These are phyloP conservation scores for Melipona bicolor DNA, from an alignment of 2,888 invertebrate genomes.

Conservation along the genomic window DNA sequence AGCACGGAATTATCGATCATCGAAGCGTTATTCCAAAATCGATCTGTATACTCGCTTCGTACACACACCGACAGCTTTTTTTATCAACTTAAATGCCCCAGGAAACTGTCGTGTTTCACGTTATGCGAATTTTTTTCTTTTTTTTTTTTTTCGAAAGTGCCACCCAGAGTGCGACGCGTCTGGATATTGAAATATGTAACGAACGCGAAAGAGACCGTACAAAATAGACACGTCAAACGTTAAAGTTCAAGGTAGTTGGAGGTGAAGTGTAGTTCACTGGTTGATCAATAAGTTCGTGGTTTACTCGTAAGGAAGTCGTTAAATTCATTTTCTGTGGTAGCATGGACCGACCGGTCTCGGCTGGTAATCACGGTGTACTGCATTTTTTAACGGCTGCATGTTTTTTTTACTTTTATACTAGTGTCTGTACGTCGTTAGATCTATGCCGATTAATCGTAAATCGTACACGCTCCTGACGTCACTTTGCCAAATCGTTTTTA, in stretches of 20 bases:
- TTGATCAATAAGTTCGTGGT: conserved; percentile 68
- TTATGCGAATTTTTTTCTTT: too few relatives aligned
- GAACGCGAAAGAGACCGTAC: conserved; percentile 61
- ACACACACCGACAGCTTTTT: too few relatives aligned
- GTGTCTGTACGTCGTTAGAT: neutral
- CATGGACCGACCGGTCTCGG: conserved; percentile 25
- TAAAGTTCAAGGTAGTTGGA: conserved; percentile 75
- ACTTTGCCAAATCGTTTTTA: neutral
- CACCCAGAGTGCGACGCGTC: conserved; percentile 21
- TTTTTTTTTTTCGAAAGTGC: neutral
- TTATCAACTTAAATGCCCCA: too few relatives aligned
- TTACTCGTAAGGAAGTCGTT: conserved; percentile 56
- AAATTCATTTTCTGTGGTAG: conserved; percentile 41
- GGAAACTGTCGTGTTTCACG: too few relatives aligned
- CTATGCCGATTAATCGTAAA: neutral
- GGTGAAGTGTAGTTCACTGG: conserved; percentile 57
- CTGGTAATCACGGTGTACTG: conserved; percentile 10
- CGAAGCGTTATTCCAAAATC: too few relatives aligned
- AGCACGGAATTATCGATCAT: too few relatives aligned
- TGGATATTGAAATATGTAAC: conserved; percentile 72
- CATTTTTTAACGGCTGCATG: conserved; percentile 7
- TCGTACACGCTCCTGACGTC: neutral
- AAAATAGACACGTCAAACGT: conserved; percentile 66
- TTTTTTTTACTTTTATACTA: neutral
- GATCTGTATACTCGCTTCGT: too few relatives aligned